Conservation (phyloP, 2,888 invertebrate genomes). For the Zaprionus obscuricornis region DNA sequence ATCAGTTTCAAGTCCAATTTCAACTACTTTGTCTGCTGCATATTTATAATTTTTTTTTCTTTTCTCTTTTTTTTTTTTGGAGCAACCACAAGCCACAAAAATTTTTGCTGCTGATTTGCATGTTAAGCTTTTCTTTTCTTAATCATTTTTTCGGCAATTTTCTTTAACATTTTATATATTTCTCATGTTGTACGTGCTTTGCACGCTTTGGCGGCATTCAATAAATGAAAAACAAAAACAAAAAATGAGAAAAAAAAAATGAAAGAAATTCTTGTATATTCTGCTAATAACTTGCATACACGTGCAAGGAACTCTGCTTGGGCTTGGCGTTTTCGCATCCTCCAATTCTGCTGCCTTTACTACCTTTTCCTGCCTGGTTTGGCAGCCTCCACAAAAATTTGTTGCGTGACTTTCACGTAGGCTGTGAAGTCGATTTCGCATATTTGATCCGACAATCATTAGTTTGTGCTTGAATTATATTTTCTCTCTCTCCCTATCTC, state of each 20-base stretch:
- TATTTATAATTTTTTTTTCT: too few species aligned
- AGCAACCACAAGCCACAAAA: not conserved
- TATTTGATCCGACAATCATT: slow-evolving; percentile 64
- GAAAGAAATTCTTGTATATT: not conserved
- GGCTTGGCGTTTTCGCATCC: slow-evolving; percentile 7
- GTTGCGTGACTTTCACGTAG: slow-evolving; percentile 68
- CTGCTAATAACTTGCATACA: slow-evolving; percentile 4
- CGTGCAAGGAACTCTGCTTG: slow-evolving; percentile 30
- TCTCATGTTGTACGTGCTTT: slow-evolving; percentile 61
- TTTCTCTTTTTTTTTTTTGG: not conserved
- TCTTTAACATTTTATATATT: slow-evolving; percentile 37
- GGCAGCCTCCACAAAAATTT: slow-evolving; percentile 39
- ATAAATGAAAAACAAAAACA: too few species aligned
- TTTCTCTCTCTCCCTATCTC: slow-evolving; percentile 31
- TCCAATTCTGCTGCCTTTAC: not conserved
- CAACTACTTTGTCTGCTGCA: slow-evolving; percentile 9
- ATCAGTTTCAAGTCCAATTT: slow-evolving; percentile 51
- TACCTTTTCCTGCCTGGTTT: slow-evolving; percentile 3
- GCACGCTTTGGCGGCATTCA: slow-evolving; percentile 53
- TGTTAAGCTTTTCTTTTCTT: slow-evolving; percentile 23
- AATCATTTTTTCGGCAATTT: slow-evolving; percentile 58
- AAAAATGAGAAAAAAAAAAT: not conserved
- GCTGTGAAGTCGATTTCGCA: slow-evolving; percentile 26
- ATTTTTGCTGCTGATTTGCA: slow-evolving; percentile 49
- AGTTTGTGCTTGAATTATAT: slow-evolving; percentile 48